Base-by-base conservation (phyloP, 1,140 invertebrate genomes). In the Phymastichus coffea region DNA sequence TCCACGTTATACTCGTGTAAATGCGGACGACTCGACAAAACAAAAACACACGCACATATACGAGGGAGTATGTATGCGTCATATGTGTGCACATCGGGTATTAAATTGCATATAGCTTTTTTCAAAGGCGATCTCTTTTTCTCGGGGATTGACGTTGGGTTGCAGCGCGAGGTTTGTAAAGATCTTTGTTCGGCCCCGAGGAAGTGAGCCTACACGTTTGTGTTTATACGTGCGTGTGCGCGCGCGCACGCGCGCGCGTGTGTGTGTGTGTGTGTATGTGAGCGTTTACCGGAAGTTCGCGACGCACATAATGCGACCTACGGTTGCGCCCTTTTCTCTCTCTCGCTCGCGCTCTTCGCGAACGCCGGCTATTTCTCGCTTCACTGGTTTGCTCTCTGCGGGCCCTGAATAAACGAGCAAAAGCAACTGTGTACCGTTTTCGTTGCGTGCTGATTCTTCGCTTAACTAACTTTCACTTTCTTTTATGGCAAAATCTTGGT, bases 141-240 rank as follows among this genome's bases (percentile, higher is more conserved):
- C n/a, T n/a, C 55, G 60, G 46, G 40, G 57, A 65, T 65, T 66
- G 66, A 67, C 66, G 69, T 73, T 75, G 63, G 66, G 23, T 23
- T 8, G 22, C 20, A 46, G 43, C 33, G 41, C 35, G 57, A 59
- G 66, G 63, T 71, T 76, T 75, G 63, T 75, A 76, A 76, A 75
- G 73, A 78, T 76, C 74, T 76, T 78, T 78, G 76, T 78, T 75
- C 70, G 62, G 58, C n/a, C n/a, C n/a, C 55, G 68, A 72, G 75
- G 75, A 76, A 75, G 68, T 74, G 70, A 64, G 67, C 64, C n/a
- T 61, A 65, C n/a, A n/a, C n/a, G n/a, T n/a, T n/a, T n/a, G n/a
- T n/a, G n/a, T n/a, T n/a, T n/a, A n/a, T n/a, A n/a, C n/a, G n/a
- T n/a, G n/a, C n/a, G n/a, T n/a, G n/a, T n/a, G n/a, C n/a, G n/a